A percentile compares a stretch with the other conserved stretches of the same genome.
Conservation (phyloP, 2,888 invertebrate species). For the Acronicta aceris region DNA sequence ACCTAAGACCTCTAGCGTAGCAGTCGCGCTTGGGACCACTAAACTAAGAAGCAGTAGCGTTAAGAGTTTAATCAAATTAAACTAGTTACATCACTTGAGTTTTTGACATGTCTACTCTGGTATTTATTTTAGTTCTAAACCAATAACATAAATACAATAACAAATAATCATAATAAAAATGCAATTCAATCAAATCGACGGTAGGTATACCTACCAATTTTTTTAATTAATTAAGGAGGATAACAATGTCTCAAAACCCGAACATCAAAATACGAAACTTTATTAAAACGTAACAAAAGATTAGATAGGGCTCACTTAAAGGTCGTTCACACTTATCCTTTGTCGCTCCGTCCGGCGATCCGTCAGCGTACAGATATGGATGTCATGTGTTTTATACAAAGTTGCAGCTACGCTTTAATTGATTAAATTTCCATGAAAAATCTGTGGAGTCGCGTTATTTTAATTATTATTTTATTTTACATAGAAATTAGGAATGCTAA, state of each 20-base stretch:
- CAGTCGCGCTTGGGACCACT: no score
- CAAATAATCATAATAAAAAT: no score
- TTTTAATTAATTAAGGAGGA: constrained; percentile 17
- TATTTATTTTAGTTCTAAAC: no score
- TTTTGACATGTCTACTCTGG: no score
- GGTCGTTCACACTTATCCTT: constrained; percentile 59
- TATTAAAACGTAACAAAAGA: constrained; percentile 55
- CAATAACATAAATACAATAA: no score
- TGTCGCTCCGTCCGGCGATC: constrained; percentile 65
- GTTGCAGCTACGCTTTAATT: constrained; percentile 68
- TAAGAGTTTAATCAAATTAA: no score
- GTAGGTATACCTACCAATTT: background rate
- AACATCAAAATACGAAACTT: constrained; percentile 28
- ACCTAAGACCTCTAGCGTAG: no score
- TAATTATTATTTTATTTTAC: background rate
- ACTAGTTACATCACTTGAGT: no score
- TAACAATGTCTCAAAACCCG: constrained; percentile 26
- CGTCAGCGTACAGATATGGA: constrained; percentile 72
- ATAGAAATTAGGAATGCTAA: no score
- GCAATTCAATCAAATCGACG: background rate
- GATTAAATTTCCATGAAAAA: constrained; percentile 59
- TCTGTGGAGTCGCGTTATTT: constrained; percentile 48
- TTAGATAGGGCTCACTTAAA: constrained; percentile 49
- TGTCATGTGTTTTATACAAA: constrained; percentile 66
- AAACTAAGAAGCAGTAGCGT: no score